Evolutionary conservation across 2,113 vertebrate genomes (phyloP), one percentile per base, ranked within the genome.

Genomic region (Reinhardtius hippoglossoides): DNA sequence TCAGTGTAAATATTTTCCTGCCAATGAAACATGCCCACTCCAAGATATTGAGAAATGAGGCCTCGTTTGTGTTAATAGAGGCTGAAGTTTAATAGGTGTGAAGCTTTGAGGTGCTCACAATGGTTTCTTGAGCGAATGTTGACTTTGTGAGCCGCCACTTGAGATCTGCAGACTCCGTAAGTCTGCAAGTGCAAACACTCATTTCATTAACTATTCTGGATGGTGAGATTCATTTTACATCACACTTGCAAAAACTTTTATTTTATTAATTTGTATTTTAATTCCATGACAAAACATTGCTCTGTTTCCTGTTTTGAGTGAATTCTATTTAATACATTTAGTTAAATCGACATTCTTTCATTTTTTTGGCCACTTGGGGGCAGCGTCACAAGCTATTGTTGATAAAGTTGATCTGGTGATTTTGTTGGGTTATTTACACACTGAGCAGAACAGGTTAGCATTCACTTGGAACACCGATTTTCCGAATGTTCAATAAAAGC

Each of bases 1-100:
- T 75, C 13, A 67, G 37, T 75, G 81, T 55, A 81, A 83, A 88
- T 50, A 87, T 59, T 58, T 61, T 35, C 61, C 37, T 67, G 62
- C 67, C 61, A 74, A 26, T 58, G 66, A 71, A 78, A 69, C 67
- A 37, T 27, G 62, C 61, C 60, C 21, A 59, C 64, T 75, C 64
- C 79, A 80, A 81, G 55, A 57, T 65, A 18, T 80, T 79, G 55
- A 27, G 74, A 44, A 78, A 81, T 16, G 42, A 69, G 24, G n/a
- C 64, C 81, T 55, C 46, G 62, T 56, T 70, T 13, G 46, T 40
- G 64, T 72, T 58, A 44, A 58, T 68, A 64, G 83, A 60, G 6
- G 2, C 5, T 57, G 67, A 81, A 65, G 18, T 67, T 81, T 68
- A 62, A 72, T 56, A 68, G 56, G 71, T 58, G 52, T 50, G 27